Evolutionary conservation across 1,140 invertebrate species (phyloP), one percentile per base, ranked within the genome.

Genomic region (Drosophila bifasciata): DNA sequence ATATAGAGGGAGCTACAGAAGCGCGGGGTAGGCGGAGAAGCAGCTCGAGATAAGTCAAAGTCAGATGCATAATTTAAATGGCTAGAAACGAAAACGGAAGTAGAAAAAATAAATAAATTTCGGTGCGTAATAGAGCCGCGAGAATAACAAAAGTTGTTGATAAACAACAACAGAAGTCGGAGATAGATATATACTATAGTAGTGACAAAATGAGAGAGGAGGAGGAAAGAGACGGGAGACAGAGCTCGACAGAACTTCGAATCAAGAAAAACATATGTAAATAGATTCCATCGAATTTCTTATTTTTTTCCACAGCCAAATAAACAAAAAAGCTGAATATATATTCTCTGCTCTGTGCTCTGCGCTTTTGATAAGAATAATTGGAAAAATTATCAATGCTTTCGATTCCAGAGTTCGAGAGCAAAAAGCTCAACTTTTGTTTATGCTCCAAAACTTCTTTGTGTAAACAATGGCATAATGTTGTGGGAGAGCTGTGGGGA

Each of bases 21-120:
- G 23, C 7, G 23, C 0, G 23, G 23, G 19, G 19, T 21, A 21
- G n/a, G n/a, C n/a, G n/a, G n/a, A n/a, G n/a, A n/a, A n/a, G n/a
- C 32, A 36, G 1, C 32, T 36, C 11, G 11, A 36, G 32, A 36
- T 11, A 36, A 36, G 23, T 3, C 17, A 15, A 32, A 43, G 46
- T 11, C 55, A 32, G 56, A 67, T 67, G 76, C 76, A 79, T 71
- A 76, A 7, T 7, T 44, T 51, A 76, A 85, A 86, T 74, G 58
- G 63, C 9, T 21, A 19, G 61, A 57, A 55, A 79, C 56, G 62
- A 60, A 72, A 85, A 62, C 81, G 81, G 81, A 85, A 86, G 76
- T 85, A 76, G 76, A 60, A 67, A 79, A 79, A 44, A 77, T 66
- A 59, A 84, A 80, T 49, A 74, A 45, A 43, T 68, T 61, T 63